phyloP scores from a whole-genome alignment of 2,888 invertebrate species.

The Lasioglossum zephyrum region DNA sequence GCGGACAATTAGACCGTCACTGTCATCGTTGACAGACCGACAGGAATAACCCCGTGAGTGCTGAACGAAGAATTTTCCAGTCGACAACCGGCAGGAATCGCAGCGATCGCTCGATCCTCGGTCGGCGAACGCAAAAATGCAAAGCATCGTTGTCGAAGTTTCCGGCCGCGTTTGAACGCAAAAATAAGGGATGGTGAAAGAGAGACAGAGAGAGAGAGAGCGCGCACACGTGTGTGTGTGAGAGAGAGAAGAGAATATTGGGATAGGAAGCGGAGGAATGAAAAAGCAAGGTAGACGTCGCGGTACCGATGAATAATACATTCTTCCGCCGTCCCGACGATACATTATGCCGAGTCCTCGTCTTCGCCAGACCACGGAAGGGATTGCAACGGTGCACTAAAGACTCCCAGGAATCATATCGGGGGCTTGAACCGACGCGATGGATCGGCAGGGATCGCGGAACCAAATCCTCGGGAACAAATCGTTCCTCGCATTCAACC shows the following conservation, averaged over 20 bases:
- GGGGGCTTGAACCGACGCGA: conserved; percentile 31
- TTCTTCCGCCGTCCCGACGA: conserved; percentile 74
- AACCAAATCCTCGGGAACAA: conserved; percentile 9
- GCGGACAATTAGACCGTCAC: conserved; percentile 4
- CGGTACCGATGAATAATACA: conserved; percentile 82
- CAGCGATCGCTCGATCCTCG: conserved; percentile 5
- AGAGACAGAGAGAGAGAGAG: neutral
- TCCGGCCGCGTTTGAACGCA: conserved; percentile 1
- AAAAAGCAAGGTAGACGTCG: conserved; percentile 33
- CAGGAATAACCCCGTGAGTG: neutral
- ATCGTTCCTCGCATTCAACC: neutral
- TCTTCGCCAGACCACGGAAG: conserved; percentile 28
- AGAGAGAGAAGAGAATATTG: neutral
- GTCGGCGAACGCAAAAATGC: conserved; percentile 30
- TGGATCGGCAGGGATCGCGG: neutral
- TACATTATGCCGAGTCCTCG: conserved; percentile 78
- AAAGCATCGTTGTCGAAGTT: conserved; percentile 25
- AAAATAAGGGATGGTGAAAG: conserved; percentile 15
- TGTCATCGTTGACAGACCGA: conserved; percentile 3
- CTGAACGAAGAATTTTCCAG: neutral
- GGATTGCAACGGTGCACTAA: conserved; percentile 69
- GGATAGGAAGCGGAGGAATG: neutral
- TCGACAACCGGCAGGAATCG: neutral
- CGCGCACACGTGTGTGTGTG: neutral
- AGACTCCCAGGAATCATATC: conserved; percentile 57